These are phyloP conservation scores for Ciconia boyciana DNA, from an alignment of 2,113 vertebrate species.

Conservation along the genomic window DNA sequence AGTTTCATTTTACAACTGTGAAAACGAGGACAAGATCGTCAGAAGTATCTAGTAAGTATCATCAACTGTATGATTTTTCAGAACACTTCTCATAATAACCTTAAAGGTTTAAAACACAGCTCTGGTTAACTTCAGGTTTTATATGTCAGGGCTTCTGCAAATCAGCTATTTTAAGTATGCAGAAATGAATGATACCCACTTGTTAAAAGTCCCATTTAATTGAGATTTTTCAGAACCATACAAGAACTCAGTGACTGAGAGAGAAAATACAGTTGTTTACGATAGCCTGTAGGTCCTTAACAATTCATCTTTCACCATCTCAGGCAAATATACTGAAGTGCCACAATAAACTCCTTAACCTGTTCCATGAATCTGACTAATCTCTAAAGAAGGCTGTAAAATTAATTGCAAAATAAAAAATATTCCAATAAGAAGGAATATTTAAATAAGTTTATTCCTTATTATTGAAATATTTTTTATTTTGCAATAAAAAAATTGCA, in stretches of 20 bases:
- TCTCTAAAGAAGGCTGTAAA: neutral
- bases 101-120: neutral
- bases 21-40: neutral
- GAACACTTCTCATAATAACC: neutral
- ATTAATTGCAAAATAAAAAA: neutral
- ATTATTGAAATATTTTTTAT: too few species aligned
- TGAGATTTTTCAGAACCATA: neutral
- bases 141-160: neutral
- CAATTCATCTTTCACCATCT: neutral
- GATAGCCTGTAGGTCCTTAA: neutral
- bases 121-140: neutral
- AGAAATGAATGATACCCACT: neutral
- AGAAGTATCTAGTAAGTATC: neutral
- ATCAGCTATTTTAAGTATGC: neutral
- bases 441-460: neutral
- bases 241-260: neutral
- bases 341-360: neutral
- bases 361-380: neutral
- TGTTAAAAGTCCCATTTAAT: neutral
- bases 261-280: neutral
- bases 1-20: neutral
- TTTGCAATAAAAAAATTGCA: too few species aligned
- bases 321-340: neutral
- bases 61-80: neutral
- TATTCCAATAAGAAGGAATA: neutral